Evolutionary conservation across 2,797 vertebrate genomes (phyloP).

Genomic region (Paratrypauchen microcephalus): DNA sequence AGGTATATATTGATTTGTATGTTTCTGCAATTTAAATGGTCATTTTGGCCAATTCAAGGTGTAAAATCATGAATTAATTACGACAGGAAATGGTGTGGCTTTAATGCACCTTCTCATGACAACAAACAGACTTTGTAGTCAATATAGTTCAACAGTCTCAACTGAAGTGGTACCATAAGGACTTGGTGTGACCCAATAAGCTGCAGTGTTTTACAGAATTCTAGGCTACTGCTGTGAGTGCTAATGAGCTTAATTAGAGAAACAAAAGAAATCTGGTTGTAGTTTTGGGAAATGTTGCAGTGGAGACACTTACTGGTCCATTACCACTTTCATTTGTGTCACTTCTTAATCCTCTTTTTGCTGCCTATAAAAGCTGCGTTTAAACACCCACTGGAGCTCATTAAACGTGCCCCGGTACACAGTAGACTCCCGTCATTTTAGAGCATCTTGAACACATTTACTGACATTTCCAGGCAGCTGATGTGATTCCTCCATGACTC

Average conservation of each 20-base stretch:
- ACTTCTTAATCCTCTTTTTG: slow-evolving; percentile 9
- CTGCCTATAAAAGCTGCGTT: neutral
- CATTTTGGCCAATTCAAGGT: neutral
- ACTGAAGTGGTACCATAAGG: neutral
- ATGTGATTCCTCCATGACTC: slow-evolving; percentile 42
- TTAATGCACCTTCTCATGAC: neutral
- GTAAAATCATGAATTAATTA: neutral
- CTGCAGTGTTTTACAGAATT: neutral
- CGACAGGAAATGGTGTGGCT: neutral
- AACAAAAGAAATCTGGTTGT: neutral
- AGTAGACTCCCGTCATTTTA: slow-evolving; percentile 9
- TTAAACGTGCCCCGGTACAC: neutral
- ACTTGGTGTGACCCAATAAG: neutral
- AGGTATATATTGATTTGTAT: no score
- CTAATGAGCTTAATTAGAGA: neutral
- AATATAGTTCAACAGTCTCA: neutral
- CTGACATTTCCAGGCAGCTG: slow-evolving; percentile 27
- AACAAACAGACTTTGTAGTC: no score
- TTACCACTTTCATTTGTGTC: slow-evolving; percentile 14
- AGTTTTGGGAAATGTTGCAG: neutral
- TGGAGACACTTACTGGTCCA: slow-evolving; percentile 2
- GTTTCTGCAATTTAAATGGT: no score
- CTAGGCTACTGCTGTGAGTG: neutral
- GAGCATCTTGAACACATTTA: slow-evolving; percentile 16
- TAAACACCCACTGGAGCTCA: slow-evolving; percentile 1